Evolutionary conservation across 2,797 vertebrate species (phyloP).

Genomic region (Rhinichthys osculus): DNA sequence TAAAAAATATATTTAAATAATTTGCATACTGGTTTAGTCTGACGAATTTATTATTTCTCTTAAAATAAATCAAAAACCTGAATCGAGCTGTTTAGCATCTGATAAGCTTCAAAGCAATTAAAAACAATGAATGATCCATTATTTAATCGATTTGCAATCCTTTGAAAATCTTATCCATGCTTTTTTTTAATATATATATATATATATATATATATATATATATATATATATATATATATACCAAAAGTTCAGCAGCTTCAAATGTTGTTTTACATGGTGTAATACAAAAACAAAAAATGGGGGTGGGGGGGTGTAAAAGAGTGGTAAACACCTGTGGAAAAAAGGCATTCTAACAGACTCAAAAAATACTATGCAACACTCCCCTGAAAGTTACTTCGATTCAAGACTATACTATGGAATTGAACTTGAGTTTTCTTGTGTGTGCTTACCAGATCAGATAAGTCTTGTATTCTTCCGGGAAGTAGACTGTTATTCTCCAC

Average conservation of each 20-base stretch:
- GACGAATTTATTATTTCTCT: neutral
- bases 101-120: neutral
- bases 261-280: neutral
- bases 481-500: constrained; percentile 51
- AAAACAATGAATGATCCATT: neutral
- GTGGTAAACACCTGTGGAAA: neutral
- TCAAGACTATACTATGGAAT: constrained; percentile 7
- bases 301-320: neutral
- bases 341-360: neutral
- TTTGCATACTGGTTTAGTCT: neutral
- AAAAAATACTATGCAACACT: neutral
- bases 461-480: constrained; percentile 42
- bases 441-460: constrained; percentile 56
- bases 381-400: neutral
- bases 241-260: neutral
- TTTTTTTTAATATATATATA: too few relatives aligned
- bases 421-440: constrained; percentile 12
- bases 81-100: neutral
- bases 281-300: neutral
- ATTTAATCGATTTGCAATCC: neutral
- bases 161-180: neutral
- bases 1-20: neutral
- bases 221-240: too few relatives aligned
- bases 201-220: too few relatives aligned
- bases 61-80: neutral